Conservation (phyloP, 2,888 invertebrate species). For the Ennomos erosarius region DNA sequence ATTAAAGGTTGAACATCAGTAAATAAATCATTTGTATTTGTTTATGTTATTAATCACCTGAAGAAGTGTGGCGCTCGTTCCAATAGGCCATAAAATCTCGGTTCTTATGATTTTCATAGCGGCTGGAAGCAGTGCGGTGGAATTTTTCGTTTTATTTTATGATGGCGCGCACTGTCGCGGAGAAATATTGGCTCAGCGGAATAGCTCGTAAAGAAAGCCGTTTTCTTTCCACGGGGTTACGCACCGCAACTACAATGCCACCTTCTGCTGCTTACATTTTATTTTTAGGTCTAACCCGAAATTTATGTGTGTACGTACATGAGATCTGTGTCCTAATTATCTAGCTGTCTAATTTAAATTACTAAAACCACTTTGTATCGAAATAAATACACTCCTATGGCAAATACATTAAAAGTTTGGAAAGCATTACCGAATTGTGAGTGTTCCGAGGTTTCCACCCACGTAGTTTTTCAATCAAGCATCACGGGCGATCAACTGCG, state of each 20-base stretch:
- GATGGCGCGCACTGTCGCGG: constrained; percentile 83
- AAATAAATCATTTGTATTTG: constrained; percentile 41
- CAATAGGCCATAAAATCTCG: constrained; percentile 78
- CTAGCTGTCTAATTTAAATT: neutral
- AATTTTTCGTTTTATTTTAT: constrained; percentile 86
- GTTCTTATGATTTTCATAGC: constrained; percentile 83
- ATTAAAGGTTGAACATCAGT: constrained; percentile 1
- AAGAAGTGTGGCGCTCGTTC: constrained; percentile 61
- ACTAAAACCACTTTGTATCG: too few species aligned
- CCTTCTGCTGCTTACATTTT: constrained; percentile 66
- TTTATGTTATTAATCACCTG: constrained; percentile 75
- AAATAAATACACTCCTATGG: too few species aligned
- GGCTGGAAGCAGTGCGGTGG: constrained; percentile 75
- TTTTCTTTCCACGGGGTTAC: constrained; percentile 80
- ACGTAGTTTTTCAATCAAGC: constrained; percentile 48
- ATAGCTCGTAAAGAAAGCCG: constrained; percentile 85
- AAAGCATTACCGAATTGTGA: neutral
- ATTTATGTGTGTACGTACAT: constrained; percentile 52
- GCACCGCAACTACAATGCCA: constrained; percentile 74
- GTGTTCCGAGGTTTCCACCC: neutral
- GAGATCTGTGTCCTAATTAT: constrained; percentile 25
- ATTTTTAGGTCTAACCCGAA: constrained; percentile 61
- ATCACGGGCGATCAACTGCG: constrained; percentile 37
- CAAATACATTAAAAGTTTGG: too few species aligned
- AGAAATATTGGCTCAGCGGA: constrained; percentile 85